Conservation (phyloP, 2,113 vertebrate genomes). For the Mus musculus region DNA sequence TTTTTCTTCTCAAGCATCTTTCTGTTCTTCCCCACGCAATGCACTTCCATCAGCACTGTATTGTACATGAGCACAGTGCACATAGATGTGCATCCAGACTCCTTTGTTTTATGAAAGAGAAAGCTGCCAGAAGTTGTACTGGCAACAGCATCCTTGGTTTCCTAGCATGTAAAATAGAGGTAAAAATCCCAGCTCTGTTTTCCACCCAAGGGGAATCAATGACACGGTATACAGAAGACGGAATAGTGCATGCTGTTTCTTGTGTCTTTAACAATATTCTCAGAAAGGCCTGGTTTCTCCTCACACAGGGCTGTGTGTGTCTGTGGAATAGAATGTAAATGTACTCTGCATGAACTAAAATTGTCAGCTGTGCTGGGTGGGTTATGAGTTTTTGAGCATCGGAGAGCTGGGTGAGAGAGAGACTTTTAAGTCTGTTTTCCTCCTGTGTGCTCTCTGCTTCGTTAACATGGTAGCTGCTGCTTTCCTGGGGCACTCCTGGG, state of each 20-base stretch:
- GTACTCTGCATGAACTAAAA: conserved; percentile 13
- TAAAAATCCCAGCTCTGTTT: not conserved
- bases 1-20: not conserved
- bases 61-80: not conserved
- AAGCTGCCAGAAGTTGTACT: not conserved
- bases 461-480: not conserved
- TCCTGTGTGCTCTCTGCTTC: not conserved
- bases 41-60: not conserved
- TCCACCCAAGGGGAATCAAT: not conserved
- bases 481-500: not conserved
- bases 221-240: not conserved
- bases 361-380: not conserved
- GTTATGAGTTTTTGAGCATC: not conserved
- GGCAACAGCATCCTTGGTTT: not conserved
- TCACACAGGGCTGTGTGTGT: not conserved
- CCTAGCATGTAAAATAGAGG: not conserved
- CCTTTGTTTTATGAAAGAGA: not conserved
- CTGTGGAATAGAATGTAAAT: conserved; percentile 31
- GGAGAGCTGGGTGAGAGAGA: conserved; percentile 39
- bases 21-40: not conserved
- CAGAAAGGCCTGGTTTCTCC: not conserved
- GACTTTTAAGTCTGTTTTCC: not conserved
- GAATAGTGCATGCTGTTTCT: not conserved
- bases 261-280: not conserved
- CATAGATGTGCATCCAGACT: conserved; percentile 40